Evolutionary conservation across 2,888 invertebrate genomes (phyloP).

Genomic region (Geotrupes spiniger): DNA sequence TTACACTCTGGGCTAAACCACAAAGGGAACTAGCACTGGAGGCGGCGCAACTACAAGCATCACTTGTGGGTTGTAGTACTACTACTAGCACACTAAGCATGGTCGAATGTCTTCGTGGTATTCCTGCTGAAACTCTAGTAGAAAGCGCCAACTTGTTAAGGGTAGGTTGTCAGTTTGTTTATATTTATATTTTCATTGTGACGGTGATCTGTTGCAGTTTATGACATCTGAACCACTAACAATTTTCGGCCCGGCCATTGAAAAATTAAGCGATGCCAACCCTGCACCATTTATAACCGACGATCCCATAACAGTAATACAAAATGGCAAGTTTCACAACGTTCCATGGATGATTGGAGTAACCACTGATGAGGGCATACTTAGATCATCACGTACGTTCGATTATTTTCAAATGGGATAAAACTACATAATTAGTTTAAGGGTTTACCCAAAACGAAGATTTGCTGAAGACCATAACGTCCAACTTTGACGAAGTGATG

Average conservation of each 20-base stretch:
- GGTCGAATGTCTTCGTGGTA: conserved; percentile 46
- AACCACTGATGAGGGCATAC: conserved; percentile 53
- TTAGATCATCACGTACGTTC: conserved; percentile 49
- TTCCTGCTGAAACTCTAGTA: conserved; percentile 46
- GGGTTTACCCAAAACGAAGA: conserved; percentile 32
- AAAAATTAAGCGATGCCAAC: conserved; percentile 40
- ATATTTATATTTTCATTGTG: background rate
- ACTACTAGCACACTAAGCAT: conserved; percentile 40
- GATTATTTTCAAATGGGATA: no score
- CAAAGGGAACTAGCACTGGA: conserved; percentile 28
- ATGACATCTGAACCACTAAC: conserved; percentile 55
- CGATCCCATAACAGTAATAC: conserved; percentile 47
- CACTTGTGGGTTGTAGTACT: conserved; percentile 46
- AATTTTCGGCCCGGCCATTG: conserved; percentile 51
- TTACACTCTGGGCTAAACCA: conserved; percentile 46
- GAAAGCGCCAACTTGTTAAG: conserved; percentile 50
- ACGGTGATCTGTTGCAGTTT: conserved; percentile 37
- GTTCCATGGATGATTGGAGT: conserved; percentile 54
- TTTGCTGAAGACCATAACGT: conserved; percentile 30
- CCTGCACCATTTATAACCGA: conserved; percentile 50
- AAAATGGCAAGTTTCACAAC: conserved; percentile 44
- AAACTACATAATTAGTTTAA: no score
- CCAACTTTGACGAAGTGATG: conserved; percentile 33
- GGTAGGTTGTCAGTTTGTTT: conserved; percentile 33
- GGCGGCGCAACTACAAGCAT: conserved; percentile 46